These are phyloP conservation scores for Rhabdomys pumilio DNA, from an alignment of 2,797 vertebrate genomes.

Conservation along the genomic window DNA sequence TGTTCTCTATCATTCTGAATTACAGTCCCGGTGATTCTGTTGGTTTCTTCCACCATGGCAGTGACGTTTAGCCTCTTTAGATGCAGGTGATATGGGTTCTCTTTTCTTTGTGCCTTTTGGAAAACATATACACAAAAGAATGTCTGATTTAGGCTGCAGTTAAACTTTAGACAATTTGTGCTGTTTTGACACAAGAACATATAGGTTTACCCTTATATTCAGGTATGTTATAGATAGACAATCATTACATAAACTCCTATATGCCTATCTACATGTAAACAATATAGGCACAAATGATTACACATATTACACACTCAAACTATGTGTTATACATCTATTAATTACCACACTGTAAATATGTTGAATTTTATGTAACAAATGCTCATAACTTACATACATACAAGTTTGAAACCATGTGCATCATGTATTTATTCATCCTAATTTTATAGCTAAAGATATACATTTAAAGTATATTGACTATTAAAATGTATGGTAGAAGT, in stretches of 20 bases:
- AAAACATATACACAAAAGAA: neutral
- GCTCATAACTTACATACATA: neutral
- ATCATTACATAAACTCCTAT: neutral
- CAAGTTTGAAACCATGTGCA: accelerated
- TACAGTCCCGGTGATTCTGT: too few relatives aligned
- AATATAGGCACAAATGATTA: neutral
- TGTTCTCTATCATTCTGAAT: constrained; percentile 14
- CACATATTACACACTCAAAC: neutral
- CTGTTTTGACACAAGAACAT: neutral
- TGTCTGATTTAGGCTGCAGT: neutral
- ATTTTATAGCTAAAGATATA: neutral
- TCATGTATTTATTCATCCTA: neutral
- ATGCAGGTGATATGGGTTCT: neutral
- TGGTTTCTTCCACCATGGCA: neutral
- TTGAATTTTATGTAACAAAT: neutral
- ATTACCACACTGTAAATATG: neutral
- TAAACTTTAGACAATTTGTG: neutral
- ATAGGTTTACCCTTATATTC: neutral
- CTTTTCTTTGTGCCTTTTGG: constrained; percentile 33
- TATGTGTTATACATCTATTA: neutral
- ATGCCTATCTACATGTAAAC: neutral
- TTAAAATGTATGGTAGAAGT: neutral
- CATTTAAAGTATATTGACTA: neutral
- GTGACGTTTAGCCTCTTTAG: neutral
- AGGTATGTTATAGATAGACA: neutral